Evolutionary conservation across 92 coral and sea anemone genomes (phyloP).

Genomic region (Heliopora coerulea): DNA sequence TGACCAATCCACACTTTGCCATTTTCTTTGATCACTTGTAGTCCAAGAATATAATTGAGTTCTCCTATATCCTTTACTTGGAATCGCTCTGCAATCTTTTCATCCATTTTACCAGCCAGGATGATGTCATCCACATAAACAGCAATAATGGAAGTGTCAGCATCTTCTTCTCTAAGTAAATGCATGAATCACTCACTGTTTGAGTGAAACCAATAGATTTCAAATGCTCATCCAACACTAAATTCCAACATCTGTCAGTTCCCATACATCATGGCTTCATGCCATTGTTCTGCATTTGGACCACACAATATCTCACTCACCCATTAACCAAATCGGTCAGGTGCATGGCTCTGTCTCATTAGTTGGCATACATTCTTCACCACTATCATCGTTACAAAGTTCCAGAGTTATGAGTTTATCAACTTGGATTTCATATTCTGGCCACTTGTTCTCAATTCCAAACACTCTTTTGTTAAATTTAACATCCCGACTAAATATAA

Average conservation of each 20-base stretch:
- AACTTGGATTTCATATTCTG: too few species aligned
- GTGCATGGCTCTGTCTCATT: too few species aligned
- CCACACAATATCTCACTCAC: too few species aligned
- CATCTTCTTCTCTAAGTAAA: conserved; percentile 46
- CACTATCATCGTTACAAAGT: too few species aligned
- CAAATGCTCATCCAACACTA: conserved; percentile 41
- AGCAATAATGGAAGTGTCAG: conserved; percentile 50
- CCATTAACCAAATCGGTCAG: too few species aligned
- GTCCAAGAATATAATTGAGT: conserved; percentile 51
- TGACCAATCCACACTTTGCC: conserved; percentile 54
- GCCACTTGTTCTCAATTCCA: too few species aligned
- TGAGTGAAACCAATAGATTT: conserved; percentile 47
- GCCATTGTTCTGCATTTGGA: too few species aligned
- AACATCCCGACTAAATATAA: too few species aligned
- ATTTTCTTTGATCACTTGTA: conserved; percentile 36
- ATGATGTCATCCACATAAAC: conserved; percentile 52
- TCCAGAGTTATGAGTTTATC: too few species aligned
- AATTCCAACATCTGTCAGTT: conserved; percentile 68
- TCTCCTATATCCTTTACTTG: conserved; percentile 44
- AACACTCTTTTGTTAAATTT: too few species aligned
- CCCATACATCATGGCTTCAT: too few species aligned
- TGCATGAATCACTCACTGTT: conserved; percentile 52
- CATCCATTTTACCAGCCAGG: conserved; percentile 47
- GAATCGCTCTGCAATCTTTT: conserved; percentile 44
- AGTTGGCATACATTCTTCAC: too few species aligned